phyloP scores from a whole-genome alignment of 2,888 invertebrate species.

The Drosophila rubida region DNA sequence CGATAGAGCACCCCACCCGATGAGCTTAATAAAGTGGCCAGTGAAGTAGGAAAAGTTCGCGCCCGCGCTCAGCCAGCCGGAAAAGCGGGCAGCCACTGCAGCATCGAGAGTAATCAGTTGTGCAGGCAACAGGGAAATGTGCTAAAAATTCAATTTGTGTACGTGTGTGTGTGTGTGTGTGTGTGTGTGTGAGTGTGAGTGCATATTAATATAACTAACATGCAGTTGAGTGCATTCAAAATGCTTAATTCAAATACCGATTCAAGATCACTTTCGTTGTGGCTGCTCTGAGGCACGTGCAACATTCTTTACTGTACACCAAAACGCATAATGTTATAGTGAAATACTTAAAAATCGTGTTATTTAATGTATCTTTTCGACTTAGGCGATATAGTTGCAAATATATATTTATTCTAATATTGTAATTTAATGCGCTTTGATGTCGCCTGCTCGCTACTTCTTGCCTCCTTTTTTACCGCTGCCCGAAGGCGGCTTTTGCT shows the following conservation, averaged over 20 bases:
- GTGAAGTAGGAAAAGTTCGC: slow-evolving; percentile 39
- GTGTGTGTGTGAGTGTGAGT: slow-evolving; percentile 9
- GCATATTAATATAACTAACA: slow-evolving; percentile 2
- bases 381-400: slow-evolving; percentile 41
- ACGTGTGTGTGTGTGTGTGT: slow-evolving; percentile 2
- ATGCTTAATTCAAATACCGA: slow-evolving; percentile 30
- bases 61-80: slow-evolving; percentile 33
- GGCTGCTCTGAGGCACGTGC: neutral
- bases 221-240: slow-evolving; percentile 42
- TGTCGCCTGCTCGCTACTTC: slow-evolving; percentile 67
- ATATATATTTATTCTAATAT: slow-evolving; percentile 39
- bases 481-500: slow-evolving; percentile 74
- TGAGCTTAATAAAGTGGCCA: slow-evolving; percentile 64
- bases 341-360: slow-evolving; percentile 16
- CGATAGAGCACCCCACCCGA: slow-evolving; percentile 82
- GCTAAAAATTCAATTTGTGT: slow-evolving; percentile 5
- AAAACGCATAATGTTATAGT: neutral
- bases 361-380: slow-evolving; percentile 30
- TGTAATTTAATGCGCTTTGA: slow-evolving; percentile 62
- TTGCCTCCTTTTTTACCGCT: slow-evolving; percentile 83
- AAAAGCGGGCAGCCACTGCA: slow-evolving; percentile 18
- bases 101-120: slow-evolving; percentile 39
- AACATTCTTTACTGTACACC: neutral
- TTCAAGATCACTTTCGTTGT: neutral
- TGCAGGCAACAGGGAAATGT: neutral